Evolutionary conservation across 2,888 invertebrate species (phyloP), one percentile per base, ranked within the genome.

Genomic region (Caenorhabditis sp.): DNA sequence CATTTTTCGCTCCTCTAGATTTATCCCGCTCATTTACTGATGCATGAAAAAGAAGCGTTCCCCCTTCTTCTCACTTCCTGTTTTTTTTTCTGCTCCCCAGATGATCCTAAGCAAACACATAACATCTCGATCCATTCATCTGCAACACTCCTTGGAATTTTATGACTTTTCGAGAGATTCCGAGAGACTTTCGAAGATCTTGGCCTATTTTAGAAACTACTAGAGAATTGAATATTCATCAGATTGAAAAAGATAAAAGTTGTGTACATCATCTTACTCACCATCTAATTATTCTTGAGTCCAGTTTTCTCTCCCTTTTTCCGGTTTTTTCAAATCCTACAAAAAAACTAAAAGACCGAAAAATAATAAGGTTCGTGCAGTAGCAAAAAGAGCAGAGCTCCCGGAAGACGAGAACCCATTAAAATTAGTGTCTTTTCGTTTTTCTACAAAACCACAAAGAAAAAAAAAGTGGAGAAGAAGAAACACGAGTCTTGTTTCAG

Each of bases 401-500:
- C 47, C 26, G 44, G 54, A 35, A 61, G 63, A 26, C 19, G 26
- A 31, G 22, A 74, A 44, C 73, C 74, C 74, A 74, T 70, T 54
- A 77, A 69, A 77, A 77, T 77, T 79, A 70, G 79, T 56, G 49
- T 66, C 24, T 31, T 63, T 47, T 58, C 41, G 19, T 44, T 28
- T 24, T 28, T 12, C 26, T 8, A 35, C 14, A 73, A 22, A 19
- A n/a, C n/a, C n/a, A n/a, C n/a, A 38, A 59, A 31, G 16, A 2
- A 44, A 26, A 14, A 59, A 16, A n/a, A 19, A 35, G 26, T 19
- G 19, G 7, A 28, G 44, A 22, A 31, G 58, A 63, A 35, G 19
- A 19, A 38, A 2, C 41, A n/a, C 3, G 35, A 38, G 8, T 14
- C 16, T 31, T 63, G 16, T 87, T 88, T 51, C 85, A 88, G 88